Conservation (phyloP, 2,888 invertebrate species). For the Ecliptopera silaceata region DNA sequence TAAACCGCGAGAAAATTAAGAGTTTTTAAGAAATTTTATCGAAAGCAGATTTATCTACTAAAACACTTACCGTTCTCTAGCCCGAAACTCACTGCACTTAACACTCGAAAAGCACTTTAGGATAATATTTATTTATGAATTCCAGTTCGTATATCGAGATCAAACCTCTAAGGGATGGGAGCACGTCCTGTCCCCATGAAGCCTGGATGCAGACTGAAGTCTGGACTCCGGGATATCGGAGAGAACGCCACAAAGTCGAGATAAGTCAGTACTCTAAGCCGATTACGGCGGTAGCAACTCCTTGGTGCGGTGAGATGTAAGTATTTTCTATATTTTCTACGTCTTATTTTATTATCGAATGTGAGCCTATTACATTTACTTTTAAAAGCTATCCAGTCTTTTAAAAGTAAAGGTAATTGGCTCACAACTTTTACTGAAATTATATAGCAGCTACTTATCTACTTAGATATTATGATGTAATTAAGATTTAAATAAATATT, state of each 20-base stretch:
- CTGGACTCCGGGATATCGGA: conserved; percentile 52
- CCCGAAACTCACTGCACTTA: conserved; percentile 15
- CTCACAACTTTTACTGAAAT: neutral
- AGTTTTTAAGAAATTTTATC: conserved; percentile 8
- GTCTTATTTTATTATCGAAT: neutral
- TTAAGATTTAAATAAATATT: neutral
- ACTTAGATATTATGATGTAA: too few relatives aligned
- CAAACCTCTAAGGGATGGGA: conserved; percentile 34
- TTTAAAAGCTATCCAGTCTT: too few relatives aligned
- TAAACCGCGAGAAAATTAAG: conserved; percentile 4
- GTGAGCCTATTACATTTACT: neutral
- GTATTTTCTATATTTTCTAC: neutral
- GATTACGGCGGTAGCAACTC: conserved; percentile 50
- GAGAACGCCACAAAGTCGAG: conserved; percentile 37
- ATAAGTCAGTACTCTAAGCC: conserved; percentile 63
- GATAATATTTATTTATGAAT: conserved; percentile 11
- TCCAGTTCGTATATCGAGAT: conserved; percentile 47
- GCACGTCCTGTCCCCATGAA: conserved; percentile 53
- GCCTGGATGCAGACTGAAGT: conserved; percentile 60
- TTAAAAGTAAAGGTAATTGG: neutral
- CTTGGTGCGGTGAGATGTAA: neutral
- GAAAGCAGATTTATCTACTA: neutral
- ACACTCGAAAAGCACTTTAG: conserved; percentile 16
- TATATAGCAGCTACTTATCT: too few relatives aligned
- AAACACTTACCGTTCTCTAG: conserved; percentile 18